Percentiles rank a stretch among this genome's conserved stretches.
phyloP scores from a whole-genome alignment of 2,797 vertebrate species.

The Urophycis tenuis region DNA sequence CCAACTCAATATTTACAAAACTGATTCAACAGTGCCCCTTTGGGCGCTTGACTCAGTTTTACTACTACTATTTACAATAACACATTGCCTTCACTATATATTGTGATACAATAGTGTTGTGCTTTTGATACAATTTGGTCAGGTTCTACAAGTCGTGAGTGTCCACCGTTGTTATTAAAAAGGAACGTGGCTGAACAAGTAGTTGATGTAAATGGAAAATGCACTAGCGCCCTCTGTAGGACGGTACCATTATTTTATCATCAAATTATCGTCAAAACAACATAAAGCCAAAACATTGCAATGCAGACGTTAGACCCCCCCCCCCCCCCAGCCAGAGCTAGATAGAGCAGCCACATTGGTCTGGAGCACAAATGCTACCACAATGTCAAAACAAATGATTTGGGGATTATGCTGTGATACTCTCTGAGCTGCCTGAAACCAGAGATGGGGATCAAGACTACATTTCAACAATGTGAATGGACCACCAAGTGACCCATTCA shows the following conservation, averaged over 20 bases:
- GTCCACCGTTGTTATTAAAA: neutral
- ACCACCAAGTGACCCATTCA: neutral
- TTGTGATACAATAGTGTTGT: neutral
- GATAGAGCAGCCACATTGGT: too few relatives aligned
- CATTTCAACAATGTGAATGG: too few relatives aligned
- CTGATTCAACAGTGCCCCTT: neutral
- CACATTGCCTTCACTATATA: neutral
- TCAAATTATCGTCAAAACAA: neutral
- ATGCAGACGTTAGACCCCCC: neutral
- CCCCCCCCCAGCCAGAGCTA: neutral
- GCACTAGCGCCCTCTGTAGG: neutral
- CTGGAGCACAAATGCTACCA: neutral
- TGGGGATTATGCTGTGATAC: neutral
- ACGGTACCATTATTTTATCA: neutral
- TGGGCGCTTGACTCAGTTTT: neutral
- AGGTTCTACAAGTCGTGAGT: neutral
- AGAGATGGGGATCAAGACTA: neutral
- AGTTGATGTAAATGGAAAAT: neutral
- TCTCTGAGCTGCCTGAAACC: neutral
- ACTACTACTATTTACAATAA: neutral
- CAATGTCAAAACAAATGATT: neutral
- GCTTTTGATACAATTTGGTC: neutral
- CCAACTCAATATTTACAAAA: neutral
- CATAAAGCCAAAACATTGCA: neutral
- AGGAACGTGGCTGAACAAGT: neutral